These are phyloP conservation scores for Rhagoletis zephyria DNA, from an alignment of 1,140 invertebrate species.

Conservation along the genomic window DNA sequence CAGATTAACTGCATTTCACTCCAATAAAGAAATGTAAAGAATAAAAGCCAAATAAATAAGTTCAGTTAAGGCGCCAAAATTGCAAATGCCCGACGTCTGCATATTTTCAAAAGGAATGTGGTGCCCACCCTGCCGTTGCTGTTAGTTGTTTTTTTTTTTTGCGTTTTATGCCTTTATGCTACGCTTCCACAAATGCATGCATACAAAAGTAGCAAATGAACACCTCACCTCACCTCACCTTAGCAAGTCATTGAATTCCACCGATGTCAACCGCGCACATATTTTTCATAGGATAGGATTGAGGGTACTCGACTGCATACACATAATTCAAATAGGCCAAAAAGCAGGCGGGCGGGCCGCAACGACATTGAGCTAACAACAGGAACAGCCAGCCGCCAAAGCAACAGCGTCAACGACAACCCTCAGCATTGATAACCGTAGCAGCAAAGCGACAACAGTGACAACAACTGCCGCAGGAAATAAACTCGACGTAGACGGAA, in stretches of 20 bases:
- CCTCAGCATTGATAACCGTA: background rate
- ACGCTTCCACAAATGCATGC: background rate
- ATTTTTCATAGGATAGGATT: background rate
- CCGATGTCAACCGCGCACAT: background rate
- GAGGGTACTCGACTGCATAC: background rate
- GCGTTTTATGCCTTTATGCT: background rate
- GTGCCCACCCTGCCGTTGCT: background rate
- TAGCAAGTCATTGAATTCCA: background rate
- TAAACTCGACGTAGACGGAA: background rate
- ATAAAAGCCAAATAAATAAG: background rate
- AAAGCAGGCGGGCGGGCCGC: background rate
- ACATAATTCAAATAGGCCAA: background rate
- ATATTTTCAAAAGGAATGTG: slow-evolving; percentile 20
- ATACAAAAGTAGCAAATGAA: background rate
- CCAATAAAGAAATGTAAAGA: background rate
- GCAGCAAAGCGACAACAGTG: background rate
- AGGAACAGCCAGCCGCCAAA: background rate
- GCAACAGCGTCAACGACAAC: background rate
- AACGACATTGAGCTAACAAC: background rate
- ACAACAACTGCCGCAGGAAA: slow-evolving; percentile 25
- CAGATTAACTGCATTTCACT: background rate
- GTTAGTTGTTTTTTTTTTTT: background rate
- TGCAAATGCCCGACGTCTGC: slow-evolving; percentile 8
- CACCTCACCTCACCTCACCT: no score
- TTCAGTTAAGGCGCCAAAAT: background rate